phyloP scores from a whole-genome alignment of 1,140 invertebrate genomes.

The Dinothrombium tinctorium region DNA sequence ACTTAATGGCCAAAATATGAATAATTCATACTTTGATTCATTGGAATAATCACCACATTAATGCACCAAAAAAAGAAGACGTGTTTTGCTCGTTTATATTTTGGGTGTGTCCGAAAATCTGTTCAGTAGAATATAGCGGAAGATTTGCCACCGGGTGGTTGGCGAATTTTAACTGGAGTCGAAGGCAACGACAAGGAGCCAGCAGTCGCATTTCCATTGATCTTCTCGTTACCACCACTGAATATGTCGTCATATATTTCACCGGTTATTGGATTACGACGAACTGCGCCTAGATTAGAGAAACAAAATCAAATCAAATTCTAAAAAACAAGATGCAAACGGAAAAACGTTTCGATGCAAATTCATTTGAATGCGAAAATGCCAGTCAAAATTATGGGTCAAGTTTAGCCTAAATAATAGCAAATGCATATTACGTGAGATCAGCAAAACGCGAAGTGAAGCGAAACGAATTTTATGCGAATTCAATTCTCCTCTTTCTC shows the following conservation, averaged over 20 bases:
- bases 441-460: no score
- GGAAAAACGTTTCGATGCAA: background rate
- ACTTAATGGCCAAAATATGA: no score
- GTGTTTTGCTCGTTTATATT: no score
- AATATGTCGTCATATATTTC: slow-evolving; percentile 8
- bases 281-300: slow-evolving; percentile 1
- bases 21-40: no score
- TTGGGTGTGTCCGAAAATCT: no score
- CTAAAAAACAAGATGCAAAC: background rate
- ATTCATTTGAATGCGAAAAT: background rate
- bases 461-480: no score
- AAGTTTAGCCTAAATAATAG: no score
- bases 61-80: no score
- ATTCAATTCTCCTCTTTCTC: no score
- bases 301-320: background rate
- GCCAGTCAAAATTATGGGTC: no score
- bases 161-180: slow-evolving; percentile 10
- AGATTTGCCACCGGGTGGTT: slow-evolving; percentile 10
- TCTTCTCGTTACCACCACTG: background rate
- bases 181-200: slow-evolving; percentile 6
- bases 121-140: slow-evolving; percentile 1
- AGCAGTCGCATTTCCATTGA: slow-evolving; percentile 3
- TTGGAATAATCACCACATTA: no score
- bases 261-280: slow-evolving; percentile 13
- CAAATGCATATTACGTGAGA: no score